Base-by-base conservation (phyloP, 2,888 invertebrate genomes). In the Timema podura region DNA sequence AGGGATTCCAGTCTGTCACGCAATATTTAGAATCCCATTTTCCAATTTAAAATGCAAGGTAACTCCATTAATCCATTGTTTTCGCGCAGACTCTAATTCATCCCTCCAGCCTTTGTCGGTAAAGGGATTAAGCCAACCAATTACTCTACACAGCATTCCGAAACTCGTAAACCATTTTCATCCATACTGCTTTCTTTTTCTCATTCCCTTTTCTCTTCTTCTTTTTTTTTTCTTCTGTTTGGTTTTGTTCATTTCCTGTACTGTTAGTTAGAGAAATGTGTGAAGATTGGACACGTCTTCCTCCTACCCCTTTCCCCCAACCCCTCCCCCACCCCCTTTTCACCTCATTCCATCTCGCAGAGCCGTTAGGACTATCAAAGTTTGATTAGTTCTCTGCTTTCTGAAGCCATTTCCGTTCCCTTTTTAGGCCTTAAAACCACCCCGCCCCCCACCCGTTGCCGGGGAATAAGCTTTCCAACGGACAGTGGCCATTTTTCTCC, bases 341-440 rank as follows among this genome's bases (percentile, higher is more conserved):
- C 30, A 30, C 30, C 30, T 30, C 30, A 2, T 30, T 30, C 30
- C 30, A 30, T 30, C 30, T 30, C 30, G 30, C 59, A 47, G 65
- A 68, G 69, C 72, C 69, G 72, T 73, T 70, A 70, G 69, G 74
- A 73, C 73, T 74, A 74, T 74, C 72, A 74, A 74, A 74, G 71
- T 74, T 74, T 74, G 74, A 74, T 74, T 74, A 74, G 74, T 74
- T 74, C 71, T 65, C 70, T 66, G 69, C 71, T 71, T 70, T 71
- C 69, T 67, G 65, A 49, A 13, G 64, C 70, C 68, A 49, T 68
- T 68, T 68, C 68, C 67, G 46, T n/a, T 45, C 45, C 51, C 51
- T n/a, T n/a, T 13, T 13, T n/a, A 51, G n/a, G n/a, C 11, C 51
- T n/a, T n/a, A 11, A 11, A 11, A 51, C 51, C 51, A 13, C n/a